Base-by-base conservation (phyloP, 2,113 vertebrate species). In the Diadophis punctatus region DNA sequence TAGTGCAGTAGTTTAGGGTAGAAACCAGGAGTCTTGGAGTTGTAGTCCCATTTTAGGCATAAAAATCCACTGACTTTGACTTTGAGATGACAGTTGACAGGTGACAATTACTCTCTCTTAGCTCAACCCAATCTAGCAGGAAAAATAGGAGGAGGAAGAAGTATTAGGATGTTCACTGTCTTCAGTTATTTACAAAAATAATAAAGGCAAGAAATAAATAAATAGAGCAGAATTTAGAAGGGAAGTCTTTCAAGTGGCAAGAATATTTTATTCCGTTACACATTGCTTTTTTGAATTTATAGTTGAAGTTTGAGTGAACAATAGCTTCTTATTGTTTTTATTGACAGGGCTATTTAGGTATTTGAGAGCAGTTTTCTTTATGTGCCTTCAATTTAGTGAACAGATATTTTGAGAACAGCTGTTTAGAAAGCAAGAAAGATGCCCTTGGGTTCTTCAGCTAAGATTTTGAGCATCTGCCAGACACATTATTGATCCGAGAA, bases 301-400 rank as follows among this genome's bases (percentile, higher is more conserved):
- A 39, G 52, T 52, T 56, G 12, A 34, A 91, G 43, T 89, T 55
- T 56, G 89, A 68, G 52, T 60, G 53, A 43, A n/a, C 52, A 88
- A 55, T 39, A 87, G 80, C 20, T 46, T 87, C 85, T 93, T 63
- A 39, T n/a, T 68, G 58, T 56, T 87, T 87, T 80, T 90, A 93
- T 93, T 93, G 89, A 87, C 85, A 53, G 60, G 89, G 56, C 46
- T 60, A 87, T 93, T 84, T 43, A 90, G 88, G 55, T 84, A 52
- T 34, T 93, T 52, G 55, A 18, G 86, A 86, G 34, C 88, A 90
- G 55, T 90, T 93, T 93, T 90, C 88, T 93, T 93, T 90, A 85
- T 93, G 55, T 93, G 80, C 84, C 53, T 92, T 86, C 88, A 90
- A 80, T 93, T 93, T 93, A 90, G 53, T 63, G 88, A 93, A 56